phyloP scores from a whole-genome alignment of 2,113 vertebrate genomes.

The Coptodon rendalli region DNA sequence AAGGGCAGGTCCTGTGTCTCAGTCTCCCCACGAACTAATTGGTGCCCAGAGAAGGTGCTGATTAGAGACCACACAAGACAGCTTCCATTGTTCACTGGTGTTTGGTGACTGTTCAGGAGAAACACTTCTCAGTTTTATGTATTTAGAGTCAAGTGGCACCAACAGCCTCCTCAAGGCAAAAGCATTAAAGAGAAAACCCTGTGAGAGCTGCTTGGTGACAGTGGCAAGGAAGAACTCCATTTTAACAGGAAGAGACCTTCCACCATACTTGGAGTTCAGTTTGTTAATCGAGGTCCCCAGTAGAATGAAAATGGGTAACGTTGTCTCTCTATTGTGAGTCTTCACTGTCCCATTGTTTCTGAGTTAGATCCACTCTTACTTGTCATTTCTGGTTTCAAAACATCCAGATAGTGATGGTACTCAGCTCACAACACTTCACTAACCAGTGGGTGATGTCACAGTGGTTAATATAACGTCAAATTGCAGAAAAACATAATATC shows the following conservation, averaged over 20 bases:
- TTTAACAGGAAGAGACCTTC: neutral
- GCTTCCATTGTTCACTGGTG: neutral
- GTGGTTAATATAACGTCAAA: neutral
- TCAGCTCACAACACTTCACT: neutral
- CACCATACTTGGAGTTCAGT: neutral
- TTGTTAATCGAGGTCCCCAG: rapidly evolving
- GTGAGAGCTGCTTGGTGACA: neutral
- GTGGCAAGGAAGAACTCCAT: neutral
- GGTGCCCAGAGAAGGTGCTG: neutral
- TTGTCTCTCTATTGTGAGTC: neutral
- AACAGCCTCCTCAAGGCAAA: neutral
- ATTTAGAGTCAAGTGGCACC: neutral
- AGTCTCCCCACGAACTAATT: neutral
- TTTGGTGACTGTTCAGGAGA: neutral
- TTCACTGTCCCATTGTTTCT: neutral
- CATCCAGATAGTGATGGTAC: neutral
- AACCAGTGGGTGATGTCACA: neutral
- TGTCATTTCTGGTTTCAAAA: neutral
- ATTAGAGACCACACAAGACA: neutral
- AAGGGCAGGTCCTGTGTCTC: neutral
- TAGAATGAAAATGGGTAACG: neutral
- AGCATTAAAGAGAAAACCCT: neutral
- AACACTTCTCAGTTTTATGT: neutral
- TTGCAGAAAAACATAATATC: neutral
- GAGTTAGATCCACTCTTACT: neutral